phyloP scores from a whole-genome alignment of 2,113 vertebrate species.

The Arvicanthis niloticus region DNA sequence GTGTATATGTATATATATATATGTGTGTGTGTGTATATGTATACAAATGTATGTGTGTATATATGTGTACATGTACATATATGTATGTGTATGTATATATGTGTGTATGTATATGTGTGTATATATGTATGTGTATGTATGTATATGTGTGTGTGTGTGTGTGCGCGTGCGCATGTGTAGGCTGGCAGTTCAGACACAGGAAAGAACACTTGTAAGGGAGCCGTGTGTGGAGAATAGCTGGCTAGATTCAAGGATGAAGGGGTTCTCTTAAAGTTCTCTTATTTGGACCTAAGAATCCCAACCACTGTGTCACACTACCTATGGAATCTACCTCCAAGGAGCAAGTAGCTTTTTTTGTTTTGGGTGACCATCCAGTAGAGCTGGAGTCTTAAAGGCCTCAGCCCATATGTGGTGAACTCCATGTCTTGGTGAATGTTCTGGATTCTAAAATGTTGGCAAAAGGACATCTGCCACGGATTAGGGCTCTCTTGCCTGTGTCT shows the following conservation, averaged over 20 bases:
- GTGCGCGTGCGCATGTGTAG: not conserved
- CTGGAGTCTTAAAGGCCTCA: not conserved
- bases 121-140: too few relatives aligned
- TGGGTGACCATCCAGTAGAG: not conserved
- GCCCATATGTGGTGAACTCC: not conserved
- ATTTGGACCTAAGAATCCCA: not conserved
- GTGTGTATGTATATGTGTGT: too few relatives aligned
- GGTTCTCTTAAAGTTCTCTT: not conserved
- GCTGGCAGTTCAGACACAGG: not conserved
- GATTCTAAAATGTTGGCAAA: not conserved
- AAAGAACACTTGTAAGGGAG: not conserved
- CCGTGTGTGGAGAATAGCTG: not conserved
- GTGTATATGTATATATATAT: too few relatives aligned
- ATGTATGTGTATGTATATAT: too few relatives aligned
- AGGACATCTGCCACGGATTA: too few relatives aligned
- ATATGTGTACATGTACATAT: too few relatives aligned
- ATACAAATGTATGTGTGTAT: not conserved
- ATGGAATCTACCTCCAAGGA: not conserved
- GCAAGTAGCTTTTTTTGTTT: not conserved
- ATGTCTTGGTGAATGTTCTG: not conserved
- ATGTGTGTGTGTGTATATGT: too few relatives aligned
- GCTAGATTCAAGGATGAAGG: not conserved
- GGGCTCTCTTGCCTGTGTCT: not conserved
- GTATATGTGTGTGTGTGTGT: too few relatives aligned
- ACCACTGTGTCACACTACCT: not conserved